Base-by-base conservation (phyloP, 2,113 vertebrate genomes). In the Synodontis membranacea region DNA sequence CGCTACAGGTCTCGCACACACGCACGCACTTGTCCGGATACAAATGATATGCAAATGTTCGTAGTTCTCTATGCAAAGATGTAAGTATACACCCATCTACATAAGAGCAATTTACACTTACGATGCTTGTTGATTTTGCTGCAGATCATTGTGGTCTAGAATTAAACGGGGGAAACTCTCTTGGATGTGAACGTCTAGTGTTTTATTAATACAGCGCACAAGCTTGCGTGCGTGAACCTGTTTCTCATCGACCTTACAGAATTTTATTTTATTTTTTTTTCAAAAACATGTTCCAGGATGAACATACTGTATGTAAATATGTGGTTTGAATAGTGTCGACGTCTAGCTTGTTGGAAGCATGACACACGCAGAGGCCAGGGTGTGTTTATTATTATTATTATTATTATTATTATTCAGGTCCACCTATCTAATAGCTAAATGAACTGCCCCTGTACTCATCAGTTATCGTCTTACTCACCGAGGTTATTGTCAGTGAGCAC, bases 401-500 rank as follows among this genome's bases (percentile, higher is more conserved):
- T 34, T 31, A 64, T 2, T 31, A n/a, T 17, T 31, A n/a, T 62
- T 70, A 37, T 9, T 46, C 6, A n/a, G 74, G 8, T 50, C 17
- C 25, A 48, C 23, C 42, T 50, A 3, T 17, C 25, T 48, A 48
- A 2, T 10, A 50, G 12, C 39, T 34, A 31, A 31, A 19, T 52
- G 52, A 78, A 34, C 48, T 11, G 15, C 70, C 66, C 44, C 74
- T 76, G 25, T n/a, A 17, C n/a, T n/a, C 15, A 21, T 76, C 3
- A 12, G 23, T 6, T 6, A 9, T 12, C 19, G n/a, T 34, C 42
- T 25, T 84, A 93, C 93, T 92, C 94, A 97, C 97, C 97, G 0
- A 97, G 96, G 92, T 97, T 97, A 92, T 97, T 97, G 94, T 97
- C 97, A 0, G 97, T 97, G 84, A 97, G 94, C 91, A 97, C 97